Evolutionary conservation across 1,140 invertebrate species (phyloP).

Genomic region (Plectrocnemia conspersa): DNA sequence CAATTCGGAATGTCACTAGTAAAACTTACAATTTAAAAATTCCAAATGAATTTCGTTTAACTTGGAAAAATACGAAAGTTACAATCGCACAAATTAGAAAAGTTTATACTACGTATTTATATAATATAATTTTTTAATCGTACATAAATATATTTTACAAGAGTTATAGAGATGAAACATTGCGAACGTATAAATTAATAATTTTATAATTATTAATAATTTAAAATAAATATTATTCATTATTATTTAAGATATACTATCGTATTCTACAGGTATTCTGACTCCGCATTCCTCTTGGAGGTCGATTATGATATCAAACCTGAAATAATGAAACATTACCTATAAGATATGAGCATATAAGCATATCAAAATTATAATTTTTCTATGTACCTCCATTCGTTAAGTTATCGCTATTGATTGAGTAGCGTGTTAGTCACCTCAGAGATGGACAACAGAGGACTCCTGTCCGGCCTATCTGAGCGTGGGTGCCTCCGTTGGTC

Average conservation of each 20-base stretch:
- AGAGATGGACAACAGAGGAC: conserved; percentile 77
- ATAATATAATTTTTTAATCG: no score
- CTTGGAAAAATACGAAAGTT: no score
- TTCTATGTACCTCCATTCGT: conserved; percentile 14
- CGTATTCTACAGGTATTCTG: conserved; percentile 1
- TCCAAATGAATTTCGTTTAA: no score
- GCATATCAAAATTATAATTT: neutral
- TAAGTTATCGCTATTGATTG: conserved; percentile 54
- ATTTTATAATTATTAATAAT: conserved; percentile 1
- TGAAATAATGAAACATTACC: neutral
- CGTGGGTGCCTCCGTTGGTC: conserved; percentile 38
- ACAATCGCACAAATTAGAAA: no score
- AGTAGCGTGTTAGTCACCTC: conserved; percentile 76
- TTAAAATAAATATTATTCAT: neutral
- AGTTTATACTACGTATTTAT: no score
- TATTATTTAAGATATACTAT: no score
- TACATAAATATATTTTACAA: no score
- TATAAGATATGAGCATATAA: neutral
- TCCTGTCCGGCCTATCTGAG: conserved; percentile 63
- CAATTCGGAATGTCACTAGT: no score
- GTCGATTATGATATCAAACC: neutral
- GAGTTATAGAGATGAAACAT: no score
- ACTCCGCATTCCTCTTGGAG: neutral
- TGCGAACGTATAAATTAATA: no score
- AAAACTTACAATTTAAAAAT: no score